Percentiles rank a stretch among this genome's conserved stretches.
phyloP scores from a whole-genome alignment of 2,113 vertebrate species.

The Pseudorasbora parva region DNA sequence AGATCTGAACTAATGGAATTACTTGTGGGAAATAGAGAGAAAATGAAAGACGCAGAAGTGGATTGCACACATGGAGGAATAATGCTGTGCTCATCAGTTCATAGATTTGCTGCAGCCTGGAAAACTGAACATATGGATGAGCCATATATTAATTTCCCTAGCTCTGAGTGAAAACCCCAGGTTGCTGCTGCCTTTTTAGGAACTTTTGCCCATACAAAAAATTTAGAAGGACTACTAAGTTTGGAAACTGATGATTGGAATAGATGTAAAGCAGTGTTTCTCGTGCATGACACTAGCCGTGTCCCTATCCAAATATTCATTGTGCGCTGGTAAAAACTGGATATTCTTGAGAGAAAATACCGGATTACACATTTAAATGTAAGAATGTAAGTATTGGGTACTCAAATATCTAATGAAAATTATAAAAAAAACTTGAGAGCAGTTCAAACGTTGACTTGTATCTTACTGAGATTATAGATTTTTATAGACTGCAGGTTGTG shows the following conservation, averaged over 20 bases:
- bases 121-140: conserved; percentile 46
- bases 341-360: no score
- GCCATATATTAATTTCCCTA: conserved; percentile 34
- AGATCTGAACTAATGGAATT: conserved; percentile 47
- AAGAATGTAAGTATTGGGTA: no score
- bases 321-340: no score
- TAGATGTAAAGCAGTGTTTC: neutral
- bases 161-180: neutral
- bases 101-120: conserved; percentile 21
- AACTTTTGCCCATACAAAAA: conserved; percentile 4
- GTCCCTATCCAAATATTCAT: no score
- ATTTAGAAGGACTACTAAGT: neutral
- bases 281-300: no score
- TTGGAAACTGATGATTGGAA: neutral
- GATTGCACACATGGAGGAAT: conserved; percentile 53
- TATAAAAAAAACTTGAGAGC: no score
- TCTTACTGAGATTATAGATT: no score
- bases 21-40: conserved; percentile 25
- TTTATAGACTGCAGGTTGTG: no score
- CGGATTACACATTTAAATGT: no score
- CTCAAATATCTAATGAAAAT: no score
- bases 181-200: neutral
- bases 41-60: conserved; percentile 47
- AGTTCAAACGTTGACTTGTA: no score
- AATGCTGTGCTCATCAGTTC: conserved; percentile 56